Evolutionary conservation across 37 sponge, comb jelly and placozoan genomes (phyloP), one percentile per base, ranked within the genome.

Genomic region (Eunapius fragilis): DNA sequence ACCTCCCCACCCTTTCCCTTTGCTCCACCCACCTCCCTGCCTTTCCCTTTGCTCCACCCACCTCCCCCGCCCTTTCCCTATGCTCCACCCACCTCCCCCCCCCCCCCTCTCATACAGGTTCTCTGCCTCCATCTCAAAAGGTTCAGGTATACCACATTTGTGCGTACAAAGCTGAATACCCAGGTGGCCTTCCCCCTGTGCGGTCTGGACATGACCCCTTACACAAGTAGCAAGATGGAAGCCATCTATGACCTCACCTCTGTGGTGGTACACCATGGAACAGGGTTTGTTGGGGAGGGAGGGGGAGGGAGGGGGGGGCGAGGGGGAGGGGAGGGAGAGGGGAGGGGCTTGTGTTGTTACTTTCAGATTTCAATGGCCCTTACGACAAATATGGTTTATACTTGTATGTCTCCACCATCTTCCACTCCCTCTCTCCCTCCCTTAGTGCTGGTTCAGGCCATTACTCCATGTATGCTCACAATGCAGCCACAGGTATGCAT

Each of bases 211-310:
- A 88, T 89, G 83, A n/a, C 69, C 13, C 83, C 81, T 0, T 90
- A 80, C 82, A 82, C 83, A 13, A 36, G 76, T 5, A 35, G 76
- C 37, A 72, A 48, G 69, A 75, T 47, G 49, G 79, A 70, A 22
- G n/a, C 19, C 2, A 12, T 86, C 32, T 93, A 93, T 38, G 91
- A 93, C 47, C 82, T 93, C 10, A 85, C 85, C 34, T 88, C 94
- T 27, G 88, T 93, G 11, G 89, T 93, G 0, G 91, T 91, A 4
- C 94, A 93, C 79, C 94, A 93, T 72, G 94, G 94, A 83, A 84
- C 94, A 79, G 94, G 94, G 94, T 93, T 10, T 77, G 82, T 31
- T 24, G 32, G 22, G 10, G n/a, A 25, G 24, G 13, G 35, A 34
- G 76, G 76, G 35, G 76, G 35, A 37, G 30, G 31, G 73, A 33